Conservation (phyloP, 1,140 invertebrate genomes). For the Drosophila orosa region DNA sequence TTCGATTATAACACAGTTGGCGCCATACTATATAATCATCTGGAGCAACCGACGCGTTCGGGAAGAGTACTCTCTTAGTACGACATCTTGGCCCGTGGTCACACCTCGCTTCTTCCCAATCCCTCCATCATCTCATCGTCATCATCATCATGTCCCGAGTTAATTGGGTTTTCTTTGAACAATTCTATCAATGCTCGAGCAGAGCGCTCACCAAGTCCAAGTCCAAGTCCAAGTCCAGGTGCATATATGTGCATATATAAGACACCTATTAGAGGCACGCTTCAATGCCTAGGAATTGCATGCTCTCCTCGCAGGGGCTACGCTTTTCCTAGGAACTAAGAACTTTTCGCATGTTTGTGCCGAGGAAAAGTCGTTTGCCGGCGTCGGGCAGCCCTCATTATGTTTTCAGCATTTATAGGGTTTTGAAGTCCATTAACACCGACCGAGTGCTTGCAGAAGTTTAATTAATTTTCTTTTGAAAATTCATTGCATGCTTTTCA, state of each 20-base stretch:
- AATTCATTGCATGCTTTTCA: constrained; percentile 1
- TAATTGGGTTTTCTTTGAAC: constrained; percentile 66
- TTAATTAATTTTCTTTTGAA: constrained; percentile 31
- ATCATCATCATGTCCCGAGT: constrained; percentile 43
- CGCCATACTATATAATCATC: constrained; percentile 57
- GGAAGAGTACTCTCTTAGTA: constrained; percentile 11
- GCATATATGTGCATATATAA: constrained; percentile 27
- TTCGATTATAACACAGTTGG: constrained; percentile 3
- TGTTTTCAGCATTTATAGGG: constrained; percentile 28
- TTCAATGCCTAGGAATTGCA: constrained; percentile 65
- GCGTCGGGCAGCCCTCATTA: constrained; percentile 23
- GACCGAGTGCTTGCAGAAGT: constrained; percentile 15
- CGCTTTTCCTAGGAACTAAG: constrained; percentile 34
- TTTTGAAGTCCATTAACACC: constrained; percentile 45
- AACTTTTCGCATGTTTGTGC: constrained; percentile 36
- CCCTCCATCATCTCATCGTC: constrained; percentile 38
- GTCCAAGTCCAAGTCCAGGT: constrained; percentile 18
- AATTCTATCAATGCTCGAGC: constrained; percentile 73
- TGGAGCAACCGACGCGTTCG: constrained; percentile 42
- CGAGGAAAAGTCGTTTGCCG: constrained; percentile 22
- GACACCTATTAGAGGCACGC: constrained; percentile 71
- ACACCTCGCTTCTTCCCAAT: constrained; percentile 66
- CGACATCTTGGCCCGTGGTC: constrained; percentile 60
- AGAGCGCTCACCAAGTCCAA: constrained; percentile 23
- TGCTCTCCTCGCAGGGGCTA: constrained; percentile 9